Base-by-base conservation (phyloP, 1,140 invertebrate genomes). In the Drosophila biarmipes region DNA sequence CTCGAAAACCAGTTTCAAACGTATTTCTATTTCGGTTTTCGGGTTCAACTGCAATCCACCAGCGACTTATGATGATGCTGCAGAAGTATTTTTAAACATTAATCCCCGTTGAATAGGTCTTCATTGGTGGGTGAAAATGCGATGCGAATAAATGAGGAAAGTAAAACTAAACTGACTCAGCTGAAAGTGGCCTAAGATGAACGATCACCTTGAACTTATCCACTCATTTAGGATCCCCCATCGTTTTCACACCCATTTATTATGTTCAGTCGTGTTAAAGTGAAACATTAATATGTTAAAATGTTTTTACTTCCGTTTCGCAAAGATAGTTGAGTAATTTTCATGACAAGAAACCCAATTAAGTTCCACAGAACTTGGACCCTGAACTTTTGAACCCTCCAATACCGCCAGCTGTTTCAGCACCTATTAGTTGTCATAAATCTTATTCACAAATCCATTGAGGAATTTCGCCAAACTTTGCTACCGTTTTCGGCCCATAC, bases 41-140 rank as follows among this genome's bases (percentile, higher is more conserved):
- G 63, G 63, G 63, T 69, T 56, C 63, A 71, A 73, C 57, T 73
- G 71, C 71, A 73, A 17, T 35, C 31, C 48, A 34, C 7, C 14
- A 45, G 19, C 31, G 6, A 35, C 31, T 21, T 19, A 14, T 15
- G 56, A 74, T 74, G 68, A 72, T 72, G 68, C 34, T 48, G 67
- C 68, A 72, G 43, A 72, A 46, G 21, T 72, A 72, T 72, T 72
- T 72, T 59, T 72, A 72, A 57, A 27, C 12, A 27, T 34, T 51
- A 71, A 72, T 52, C 42, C 51, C 64, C 34, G 11, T 11, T 34
- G 21, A 42, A 27, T 40, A 35, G 37, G 19, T 40, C n/a, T n/a
- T 31, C 31, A 19, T 29, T 19, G 48, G 19, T 21, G 17, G 35
- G 21, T 21, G 42, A 24, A 42, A 57, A 46, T 46, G 15, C 21